Conservation (phyloP, 2,113 vertebrate species). For the Tragelaphus imberbis region DNA sequence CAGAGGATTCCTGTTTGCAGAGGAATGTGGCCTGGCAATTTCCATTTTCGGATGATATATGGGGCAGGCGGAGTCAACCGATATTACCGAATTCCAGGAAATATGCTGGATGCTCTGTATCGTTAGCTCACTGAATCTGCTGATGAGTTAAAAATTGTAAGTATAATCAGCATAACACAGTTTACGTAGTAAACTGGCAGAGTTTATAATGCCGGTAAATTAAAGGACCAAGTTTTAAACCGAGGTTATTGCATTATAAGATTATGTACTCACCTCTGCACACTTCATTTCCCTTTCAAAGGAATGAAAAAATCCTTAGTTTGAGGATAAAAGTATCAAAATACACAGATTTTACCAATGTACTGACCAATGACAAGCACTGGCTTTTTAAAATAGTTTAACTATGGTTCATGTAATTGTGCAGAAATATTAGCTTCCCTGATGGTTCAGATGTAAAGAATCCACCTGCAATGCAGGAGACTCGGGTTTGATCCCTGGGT, state of each 20-base stretch:
- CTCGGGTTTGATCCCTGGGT: background rate
- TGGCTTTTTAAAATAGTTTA: background rate
- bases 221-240: background rate
- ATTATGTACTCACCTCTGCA: background rate
- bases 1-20: conserved; percentile 36
- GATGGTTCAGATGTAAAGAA: background rate
- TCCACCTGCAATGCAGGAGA: background rate
- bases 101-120: background rate
- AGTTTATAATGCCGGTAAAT: background rate
- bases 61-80: background rate
- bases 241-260: background rate
- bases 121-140: background rate
- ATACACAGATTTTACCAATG: background rate
- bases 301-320: background rate
- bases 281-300: background rate
- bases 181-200: background rate
- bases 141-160: background rate
- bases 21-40: conserved; percentile 55
- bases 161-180: background rate
- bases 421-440: background rate
- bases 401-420: background rate
- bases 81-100: conserved; percentile 41
- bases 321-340: conserved; percentile 18
- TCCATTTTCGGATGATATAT: conserved; percentile 22
- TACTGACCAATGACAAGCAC: background rate